These are phyloP conservation scores for Psix sp. DNA, from an alignment of 1,140 invertebrate genomes.

Conservation along the genomic window DNA sequence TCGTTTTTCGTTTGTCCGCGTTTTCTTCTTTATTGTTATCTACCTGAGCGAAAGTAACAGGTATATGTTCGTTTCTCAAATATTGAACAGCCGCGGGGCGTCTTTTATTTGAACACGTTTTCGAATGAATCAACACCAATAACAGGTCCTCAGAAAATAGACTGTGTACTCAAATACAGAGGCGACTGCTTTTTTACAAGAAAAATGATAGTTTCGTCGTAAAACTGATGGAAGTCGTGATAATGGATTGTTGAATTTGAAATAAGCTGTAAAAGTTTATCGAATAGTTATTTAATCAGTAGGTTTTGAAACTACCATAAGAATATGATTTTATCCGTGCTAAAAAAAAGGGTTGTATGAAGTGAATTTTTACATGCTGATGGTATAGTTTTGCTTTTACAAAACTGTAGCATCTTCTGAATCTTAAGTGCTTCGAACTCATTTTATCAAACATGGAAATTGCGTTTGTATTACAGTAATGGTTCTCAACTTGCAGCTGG, in stretches of 20 bases:
- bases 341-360: no score
- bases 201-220: constrained; percentile 10
- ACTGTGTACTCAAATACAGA: background rate
- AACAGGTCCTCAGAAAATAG: background rate
- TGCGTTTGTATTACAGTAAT: constrained; percentile 34
- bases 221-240: constrained; percentile 17
- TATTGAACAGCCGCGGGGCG: constrained; percentile 21
- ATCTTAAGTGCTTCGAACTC: no score
- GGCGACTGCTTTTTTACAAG: constrained; percentile 21
- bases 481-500: constrained; percentile 39
- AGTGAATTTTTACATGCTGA: no score
- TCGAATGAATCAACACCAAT: constrained; percentile 29
- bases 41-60: constrained; percentile 56
- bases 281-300: no score
- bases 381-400: no score
- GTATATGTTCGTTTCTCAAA: constrained; percentile 42
- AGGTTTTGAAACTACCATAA: background rate
- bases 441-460: no score
- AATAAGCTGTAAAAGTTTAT: background rate
- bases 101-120: constrained; percentile 49
- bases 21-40: constrained; percentile 35
- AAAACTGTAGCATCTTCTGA: no score
- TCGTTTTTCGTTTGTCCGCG: constrained; percentile 7
- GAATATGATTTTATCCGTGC: no score
- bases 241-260: constrained; percentile 3